These are phyloP conservation scores for Sus scrofa DNA, from an alignment of 2,113 vertebrate genomes.

Conservation along the genomic window T2T-Sscrofa CM000818.6:114786501-114787000, in stretches of 20 bases:
- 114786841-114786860: background rate
- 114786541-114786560: background rate
- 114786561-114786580: background rate
- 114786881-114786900: background rate
- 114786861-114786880: slow-evolving; percentile 4
- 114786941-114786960: background rate
- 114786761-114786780: background rate
- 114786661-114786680: background rate
- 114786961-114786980: background rate
- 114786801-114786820: background rate
- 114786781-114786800: background rate
- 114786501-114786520: background rate
- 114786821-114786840: background rate
- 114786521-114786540: background rate
- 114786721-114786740: background rate
- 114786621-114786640: background rate
- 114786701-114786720: background rate
- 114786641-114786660: background rate
- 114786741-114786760: background rate
- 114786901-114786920: background rate
- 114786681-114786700: background rate
- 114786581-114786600: background rate
- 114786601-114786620: background rate
- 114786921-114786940: slow-evolving; percentile 36
- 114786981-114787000: background rate